A percentile compares a stretch with the other conserved stretches of the same genome.
Conservation (phyloP, 2,113 vertebrate species). For the Melanerpes formicivorus region DNA sequence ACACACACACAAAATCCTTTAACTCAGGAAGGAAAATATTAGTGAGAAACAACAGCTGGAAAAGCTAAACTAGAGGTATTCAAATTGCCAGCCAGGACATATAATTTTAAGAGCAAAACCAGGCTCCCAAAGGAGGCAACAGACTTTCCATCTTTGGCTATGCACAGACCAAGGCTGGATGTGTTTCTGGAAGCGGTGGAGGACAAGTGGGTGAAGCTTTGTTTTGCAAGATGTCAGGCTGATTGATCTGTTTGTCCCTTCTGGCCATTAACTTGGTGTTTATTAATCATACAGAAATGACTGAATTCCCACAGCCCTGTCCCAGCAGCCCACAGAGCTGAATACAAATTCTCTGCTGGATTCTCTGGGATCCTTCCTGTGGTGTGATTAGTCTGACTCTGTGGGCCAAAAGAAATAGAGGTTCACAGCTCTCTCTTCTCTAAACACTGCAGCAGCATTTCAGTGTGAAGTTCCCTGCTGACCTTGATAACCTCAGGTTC, state of each 20-base stretch:
- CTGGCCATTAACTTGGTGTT: background rate
- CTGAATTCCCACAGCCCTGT: background rate
- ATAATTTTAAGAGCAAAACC: background rate
- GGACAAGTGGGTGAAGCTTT: background rate
- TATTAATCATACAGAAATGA: background rate
- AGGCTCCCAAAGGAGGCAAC: background rate
- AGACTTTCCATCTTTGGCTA: conserved; percentile 1
- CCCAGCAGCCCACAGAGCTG: background rate
- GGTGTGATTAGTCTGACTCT: background rate
- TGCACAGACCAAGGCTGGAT: background rate
- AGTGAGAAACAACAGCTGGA: background rate
- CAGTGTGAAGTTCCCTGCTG: background rate
- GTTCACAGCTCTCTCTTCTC: background rate
- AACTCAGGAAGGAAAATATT: background rate
- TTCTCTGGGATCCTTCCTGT: background rate
- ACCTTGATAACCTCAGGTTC: background rate
- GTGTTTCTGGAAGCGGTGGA: background rate
- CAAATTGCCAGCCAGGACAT: background rate
- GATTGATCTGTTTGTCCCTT: background rate
- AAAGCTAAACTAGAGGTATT: background rate
- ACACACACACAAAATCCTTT: background rate
- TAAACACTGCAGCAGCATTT: background rate
- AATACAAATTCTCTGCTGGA: background rate
- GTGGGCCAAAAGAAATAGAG: conserved; percentile 3
- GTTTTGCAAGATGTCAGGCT: background rate